Conservation (phyloP, 2,797 vertebrate genomes). For the Scolopax bukidnonensis region DNA sequence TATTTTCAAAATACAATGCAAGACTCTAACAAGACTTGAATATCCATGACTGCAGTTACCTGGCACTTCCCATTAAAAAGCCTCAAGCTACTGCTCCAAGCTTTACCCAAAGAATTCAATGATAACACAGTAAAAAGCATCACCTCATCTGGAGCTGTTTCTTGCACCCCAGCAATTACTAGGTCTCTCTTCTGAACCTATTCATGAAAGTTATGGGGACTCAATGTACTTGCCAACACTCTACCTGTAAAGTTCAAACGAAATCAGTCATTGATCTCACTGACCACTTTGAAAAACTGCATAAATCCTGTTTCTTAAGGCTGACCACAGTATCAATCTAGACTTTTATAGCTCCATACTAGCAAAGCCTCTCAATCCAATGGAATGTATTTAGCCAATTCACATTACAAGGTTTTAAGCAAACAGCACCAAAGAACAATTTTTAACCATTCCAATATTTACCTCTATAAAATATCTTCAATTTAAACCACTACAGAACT, state of each 20-base stretch:
- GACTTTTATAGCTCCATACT: not conserved
- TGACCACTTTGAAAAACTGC: not conserved
- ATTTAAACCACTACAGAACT: not conserved
- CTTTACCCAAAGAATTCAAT: accelerated
- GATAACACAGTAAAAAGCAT: not conserved
- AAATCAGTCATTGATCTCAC: not conserved
- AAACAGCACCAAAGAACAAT: not conserved
- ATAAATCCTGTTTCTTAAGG: not conserved
- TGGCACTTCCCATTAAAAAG: not conserved
- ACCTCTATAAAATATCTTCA: not conserved
- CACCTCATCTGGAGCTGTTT: not conserved
- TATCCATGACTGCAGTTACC: not conserved
- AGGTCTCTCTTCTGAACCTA: not conserved
- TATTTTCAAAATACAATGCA: not conserved
- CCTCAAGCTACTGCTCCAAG: not conserved
- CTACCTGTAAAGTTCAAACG: not conserved
- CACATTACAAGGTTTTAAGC: not conserved
- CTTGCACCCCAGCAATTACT: not conserved
- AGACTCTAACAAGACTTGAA: not conserved
- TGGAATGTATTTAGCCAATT: not conserved
- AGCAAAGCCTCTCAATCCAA: not conserved
- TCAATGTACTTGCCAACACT: not conserved
- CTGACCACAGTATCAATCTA: not conserved
- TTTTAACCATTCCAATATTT: not conserved
- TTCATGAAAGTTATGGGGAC: not conserved